Evolutionary conservation across 2,797 vertebrate genomes (phyloP), one percentile per base, ranked within the genome.

Genomic region (Oreochromis grahami): DNA sequence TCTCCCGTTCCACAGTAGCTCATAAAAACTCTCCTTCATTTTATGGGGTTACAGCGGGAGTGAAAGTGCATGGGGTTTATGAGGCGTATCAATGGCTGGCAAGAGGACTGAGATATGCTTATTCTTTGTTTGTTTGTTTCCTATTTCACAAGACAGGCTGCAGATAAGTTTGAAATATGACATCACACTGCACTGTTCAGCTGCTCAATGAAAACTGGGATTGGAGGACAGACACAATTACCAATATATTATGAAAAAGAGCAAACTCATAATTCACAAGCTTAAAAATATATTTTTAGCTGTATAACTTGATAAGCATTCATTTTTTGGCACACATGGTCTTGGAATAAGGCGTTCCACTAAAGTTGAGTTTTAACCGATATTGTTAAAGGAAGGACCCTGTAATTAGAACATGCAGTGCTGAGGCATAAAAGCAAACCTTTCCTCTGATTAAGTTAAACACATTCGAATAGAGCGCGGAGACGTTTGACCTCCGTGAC

Each of bases 401-500:
- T 19, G 82, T 83, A 84, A 92, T 89, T 38, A 81, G 29, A 38
- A 41, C 56, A 79, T n/a, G 72, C 7, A 8, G 36, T 8, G 10
- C 38, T 51, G 55, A 72, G 63, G 56, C 70, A 60, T 72, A 72
- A 76, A 76, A 84, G 68, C 82, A 83, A 87, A 91, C 8, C 9
- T 84, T 78, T 81, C 68, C 51, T 85, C 60, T 88, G 87, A 89
- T 95, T 84, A 79, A 89, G 89, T 92, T 92, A 88, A 92, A 93
- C 36, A 80, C 45, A 77, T 58, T 84, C 7, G 34, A 84, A 74
- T 45, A 51, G 79, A 81, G 58, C 63, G 81, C 26, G 76, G 38
- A 55, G 72, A 86, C 15, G 50, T 88, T 89, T 89, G 93, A 79
- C 92, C 87, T 94, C 91, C 81, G 86, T 90, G 89, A 90, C 91